Conservation (phyloP, 2,113 vertebrate genomes). For the Bungarus multicinctus region DNA sequence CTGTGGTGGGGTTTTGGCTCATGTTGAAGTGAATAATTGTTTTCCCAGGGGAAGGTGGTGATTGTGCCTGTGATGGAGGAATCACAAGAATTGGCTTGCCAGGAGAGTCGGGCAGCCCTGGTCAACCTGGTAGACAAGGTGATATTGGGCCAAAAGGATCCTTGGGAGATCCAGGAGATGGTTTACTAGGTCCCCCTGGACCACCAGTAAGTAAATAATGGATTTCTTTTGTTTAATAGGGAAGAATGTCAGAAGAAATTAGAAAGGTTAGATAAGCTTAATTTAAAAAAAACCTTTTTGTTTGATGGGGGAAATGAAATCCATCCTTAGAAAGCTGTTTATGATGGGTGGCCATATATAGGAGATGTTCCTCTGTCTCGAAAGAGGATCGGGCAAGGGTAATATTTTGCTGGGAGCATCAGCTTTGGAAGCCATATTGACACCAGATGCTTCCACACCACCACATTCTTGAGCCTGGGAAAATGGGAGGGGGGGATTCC, state of each 20-base stretch:
- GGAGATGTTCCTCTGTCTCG: not conserved
- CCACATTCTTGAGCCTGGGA: too few species aligned
- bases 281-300: not conserved
- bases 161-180: conserved; percentile 80
- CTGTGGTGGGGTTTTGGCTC: not conserved
- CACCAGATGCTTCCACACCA: too few species aligned
- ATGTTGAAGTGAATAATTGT: not conserved
- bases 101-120: conserved; percentile 74
- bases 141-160: conserved; percentile 71
- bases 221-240: not conserved
- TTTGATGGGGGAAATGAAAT: not conserved
- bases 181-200: conserved; percentile 72
- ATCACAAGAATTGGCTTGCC: conserved; percentile 56
- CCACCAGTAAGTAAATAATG: conserved; percentile 63
- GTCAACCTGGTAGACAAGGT: conserved; percentile 66
- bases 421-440: too few species aligned
- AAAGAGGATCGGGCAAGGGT: not conserved
- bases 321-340: not conserved
- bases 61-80: conserved; percentile 82
- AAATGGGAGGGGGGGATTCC: too few species aligned
- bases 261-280: not conserved
- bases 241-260: not conserved
- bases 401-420: not conserved
- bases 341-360: not conserved
- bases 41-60: conserved; percentile 80